Percentiles rank a stretch among this genome's conserved stretches.
Conservation (phyloP, 2,113 vertebrate genomes). For the Zosterops borbonicus region DNA sequence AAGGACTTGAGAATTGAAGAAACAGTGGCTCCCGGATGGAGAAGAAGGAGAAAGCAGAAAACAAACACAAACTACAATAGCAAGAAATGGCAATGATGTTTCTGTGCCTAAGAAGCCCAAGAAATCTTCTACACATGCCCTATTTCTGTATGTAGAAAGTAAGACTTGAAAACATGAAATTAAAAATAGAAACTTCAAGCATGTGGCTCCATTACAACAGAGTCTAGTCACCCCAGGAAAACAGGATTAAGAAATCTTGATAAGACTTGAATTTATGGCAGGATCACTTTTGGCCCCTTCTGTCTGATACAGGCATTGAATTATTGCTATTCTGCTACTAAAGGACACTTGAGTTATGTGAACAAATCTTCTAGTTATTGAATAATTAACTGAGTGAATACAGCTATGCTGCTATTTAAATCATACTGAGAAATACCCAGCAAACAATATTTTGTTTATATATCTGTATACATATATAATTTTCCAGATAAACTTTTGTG, state of each 20-base stretch:
- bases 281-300: background rate
- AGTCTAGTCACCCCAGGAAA: background rate
- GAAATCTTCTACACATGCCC: background rate
- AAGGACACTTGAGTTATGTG: background rate
- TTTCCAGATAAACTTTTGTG: background rate
- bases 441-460: background rate
- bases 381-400: background rate
- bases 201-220: background rate
- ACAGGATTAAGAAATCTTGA: background rate
- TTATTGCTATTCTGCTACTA: background rate
- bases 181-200: background rate
- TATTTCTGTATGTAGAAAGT: background rate
- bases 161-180: background rate
- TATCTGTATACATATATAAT: background rate
- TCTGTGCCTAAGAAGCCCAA: background rate
- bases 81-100: background rate
- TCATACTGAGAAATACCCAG: background rate
- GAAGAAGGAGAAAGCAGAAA: background rate
- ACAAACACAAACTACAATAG: background rate
- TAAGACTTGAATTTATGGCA: slow-evolving; percentile 2
- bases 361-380: background rate
- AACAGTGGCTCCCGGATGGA: background rate
- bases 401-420: background rate
- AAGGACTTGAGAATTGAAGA: background rate
- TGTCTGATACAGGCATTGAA: background rate